These are phyloP conservation scores for Perizoma flavofasciatum DNA, from an alignment of 2,888 invertebrate species.

Conservation along the genomic window DNA sequence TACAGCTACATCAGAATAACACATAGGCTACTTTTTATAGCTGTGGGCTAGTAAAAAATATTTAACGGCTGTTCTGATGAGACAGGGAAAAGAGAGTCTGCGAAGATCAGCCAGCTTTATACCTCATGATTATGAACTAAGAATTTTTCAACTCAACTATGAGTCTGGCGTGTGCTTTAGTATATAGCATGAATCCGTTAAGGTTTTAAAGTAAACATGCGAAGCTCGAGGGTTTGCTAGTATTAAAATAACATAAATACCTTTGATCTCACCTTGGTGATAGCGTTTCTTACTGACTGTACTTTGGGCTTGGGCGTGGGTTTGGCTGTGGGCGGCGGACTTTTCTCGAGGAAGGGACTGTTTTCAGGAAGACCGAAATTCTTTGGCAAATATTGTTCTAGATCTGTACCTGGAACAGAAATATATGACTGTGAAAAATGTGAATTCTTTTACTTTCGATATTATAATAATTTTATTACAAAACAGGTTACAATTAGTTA, in stretches of 20 bases:
- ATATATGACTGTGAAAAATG: background rate
- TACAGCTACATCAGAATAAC: no score
- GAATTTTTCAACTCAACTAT: no score
- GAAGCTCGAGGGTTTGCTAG: constrained; percentile 4
- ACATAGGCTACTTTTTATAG: no score
- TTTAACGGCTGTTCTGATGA: background rate
- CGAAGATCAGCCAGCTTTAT: no score
- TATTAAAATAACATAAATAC: constrained; percentile 13
- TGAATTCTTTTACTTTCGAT: background rate
- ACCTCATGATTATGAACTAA: no score
- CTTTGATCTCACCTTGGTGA: constrained; percentile 64
- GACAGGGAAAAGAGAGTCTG: no score
- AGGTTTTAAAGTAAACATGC: background rate
- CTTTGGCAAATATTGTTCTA: constrained; percentile 86
- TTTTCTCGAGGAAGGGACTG: constrained; percentile 78
- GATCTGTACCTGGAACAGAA: constrained; percentile 79
- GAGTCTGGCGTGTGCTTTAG: no score
- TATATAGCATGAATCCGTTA: no score
- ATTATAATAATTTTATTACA: background rate
- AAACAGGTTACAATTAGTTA: background rate
- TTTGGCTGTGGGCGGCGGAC: constrained; percentile 74
- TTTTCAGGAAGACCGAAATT: constrained; percentile 85
- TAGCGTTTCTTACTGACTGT: constrained; percentile 58
- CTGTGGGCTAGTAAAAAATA: constrained; percentile 1
- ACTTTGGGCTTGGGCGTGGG: constrained; percentile 67